These are phyloP conservation scores for Bombyx mori DNA, from an alignment of 1,140 invertebrate species.

Conservation along the genomic window DNA sequence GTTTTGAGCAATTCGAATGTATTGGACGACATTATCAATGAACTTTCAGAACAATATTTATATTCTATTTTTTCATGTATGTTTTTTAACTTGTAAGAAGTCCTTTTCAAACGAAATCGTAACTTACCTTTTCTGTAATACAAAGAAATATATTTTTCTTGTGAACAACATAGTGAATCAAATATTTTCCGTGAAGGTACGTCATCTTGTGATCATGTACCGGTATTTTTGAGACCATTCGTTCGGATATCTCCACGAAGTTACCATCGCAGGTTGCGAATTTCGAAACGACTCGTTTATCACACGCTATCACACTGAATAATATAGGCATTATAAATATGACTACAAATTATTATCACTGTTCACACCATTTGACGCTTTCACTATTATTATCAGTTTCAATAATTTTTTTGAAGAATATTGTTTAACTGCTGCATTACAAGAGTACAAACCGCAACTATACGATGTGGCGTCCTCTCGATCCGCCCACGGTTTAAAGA, in stretches of 20 bases:
- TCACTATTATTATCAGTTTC: no score
- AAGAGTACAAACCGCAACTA: conserved; percentile 6
- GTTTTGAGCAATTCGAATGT: no score
- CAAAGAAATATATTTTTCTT: conserved; percentile 89
- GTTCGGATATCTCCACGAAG: conserved; percentile 90
- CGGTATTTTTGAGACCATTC: conserved; percentile 85
- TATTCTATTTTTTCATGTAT: no score
- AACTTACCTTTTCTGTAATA: conserved; percentile 93
- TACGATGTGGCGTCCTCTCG: conserved; percentile 10
- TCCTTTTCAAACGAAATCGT: not conserved
- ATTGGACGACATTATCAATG: no score
- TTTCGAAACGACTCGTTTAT: conserved; percentile 83
- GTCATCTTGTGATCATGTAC: conserved; percentile 86
- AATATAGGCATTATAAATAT: conserved; percentile 81
- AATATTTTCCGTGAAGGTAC: conserved; percentile 89
- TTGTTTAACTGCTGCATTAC: not conserved
- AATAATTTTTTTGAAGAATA: not conserved
- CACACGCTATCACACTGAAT: conserved; percentile 86
- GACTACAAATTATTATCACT: no score
- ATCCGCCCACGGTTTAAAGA: conserved; percentile 1
- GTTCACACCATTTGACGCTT: no score
- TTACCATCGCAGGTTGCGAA: conserved; percentile 92
- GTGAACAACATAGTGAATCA: conserved; percentile 91
- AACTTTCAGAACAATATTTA: no score
- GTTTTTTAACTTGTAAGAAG: no score